A percentile compares a stretch with the other conserved stretches of the same genome.
Conservation (phyloP, 2,113 vertebrate species). For the Cariama cristata region DNA sequence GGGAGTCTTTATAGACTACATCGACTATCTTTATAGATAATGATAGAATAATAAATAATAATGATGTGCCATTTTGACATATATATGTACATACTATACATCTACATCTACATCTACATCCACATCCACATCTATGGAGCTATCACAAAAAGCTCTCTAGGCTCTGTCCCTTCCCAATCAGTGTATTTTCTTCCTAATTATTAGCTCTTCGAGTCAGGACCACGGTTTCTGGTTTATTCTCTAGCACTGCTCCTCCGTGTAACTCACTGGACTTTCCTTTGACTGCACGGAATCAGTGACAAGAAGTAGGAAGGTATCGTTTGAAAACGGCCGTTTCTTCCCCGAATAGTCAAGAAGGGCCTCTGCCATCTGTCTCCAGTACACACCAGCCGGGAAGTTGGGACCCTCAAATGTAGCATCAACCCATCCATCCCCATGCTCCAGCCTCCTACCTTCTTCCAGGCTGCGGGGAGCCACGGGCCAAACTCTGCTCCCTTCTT, state of each 20-base stretch:
- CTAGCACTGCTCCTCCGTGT: not conserved
- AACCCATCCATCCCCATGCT: fast-evolving
- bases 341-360: not conserved
- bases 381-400: not conserved
- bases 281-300: not conserved
- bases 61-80: not conserved
- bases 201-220: not conserved
- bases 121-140: no score
- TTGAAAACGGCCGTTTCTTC: not conserved
- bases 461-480: fast-evolving
- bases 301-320: not conserved
- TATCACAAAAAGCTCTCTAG: no score
- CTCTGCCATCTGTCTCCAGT: not conserved
- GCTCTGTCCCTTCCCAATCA: not conserved
- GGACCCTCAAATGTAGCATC: not conserved
- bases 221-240: not conserved
- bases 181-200: not conserved
- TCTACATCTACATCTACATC: not conserved
- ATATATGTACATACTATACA: not conserved
- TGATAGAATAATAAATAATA: not conserved
- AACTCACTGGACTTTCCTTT: no score
- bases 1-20: not conserved
- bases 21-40: not conserved
- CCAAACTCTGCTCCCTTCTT: not conserved
- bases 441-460: not conserved